Percentiles rank a stretch among this genome's conserved stretches.
These are phyloP conservation scores for Acrocephalus arundinaceus DNA, from an alignment of 2,113 vertebrate species.

Conservation along the genomic window DNA sequence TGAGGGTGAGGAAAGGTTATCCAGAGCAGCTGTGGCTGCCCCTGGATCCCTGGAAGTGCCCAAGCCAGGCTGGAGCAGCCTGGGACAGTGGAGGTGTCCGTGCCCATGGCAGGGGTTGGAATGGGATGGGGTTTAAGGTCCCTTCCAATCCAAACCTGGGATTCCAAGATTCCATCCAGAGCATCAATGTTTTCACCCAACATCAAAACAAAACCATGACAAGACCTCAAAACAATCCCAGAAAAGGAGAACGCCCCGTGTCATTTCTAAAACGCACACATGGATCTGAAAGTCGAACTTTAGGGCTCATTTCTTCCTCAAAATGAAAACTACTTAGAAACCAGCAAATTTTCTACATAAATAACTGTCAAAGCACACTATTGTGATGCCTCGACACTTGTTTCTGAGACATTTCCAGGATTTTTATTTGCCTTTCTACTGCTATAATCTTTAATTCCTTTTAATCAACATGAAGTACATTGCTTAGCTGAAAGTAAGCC, in stretches of 20 bases:
- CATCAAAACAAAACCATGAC: neutral
- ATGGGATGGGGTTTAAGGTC: accelerated
- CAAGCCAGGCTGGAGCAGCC: neutral
- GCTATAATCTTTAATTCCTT: constrained; percentile 35
- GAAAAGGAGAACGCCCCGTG: accelerated
- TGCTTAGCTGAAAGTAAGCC: neutral
- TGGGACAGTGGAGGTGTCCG: neutral
- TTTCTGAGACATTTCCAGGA: neutral
- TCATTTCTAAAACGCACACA: neutral
- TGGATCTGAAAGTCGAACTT: neutral
- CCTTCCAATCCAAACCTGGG: neutral
- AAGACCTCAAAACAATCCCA: neutral
- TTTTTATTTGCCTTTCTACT: neutral
- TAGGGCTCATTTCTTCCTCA: neutral
- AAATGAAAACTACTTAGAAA: neutral
- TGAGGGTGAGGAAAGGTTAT: neutral
- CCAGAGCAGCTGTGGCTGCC: neutral
- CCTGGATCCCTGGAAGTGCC: neutral
- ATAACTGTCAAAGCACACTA: neutral
- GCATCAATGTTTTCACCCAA: accelerated
- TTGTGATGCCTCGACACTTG: accelerated
- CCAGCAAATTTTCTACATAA: neutral
- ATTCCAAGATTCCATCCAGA: neutral
- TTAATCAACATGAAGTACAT: neutral
- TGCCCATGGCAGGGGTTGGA: neutral